Percentiles rank a stretch among this genome's conserved stretches.
phyloP scores from a whole-genome alignment of 2,888 invertebrate genomes.

The Clusia tigrina region DNA sequence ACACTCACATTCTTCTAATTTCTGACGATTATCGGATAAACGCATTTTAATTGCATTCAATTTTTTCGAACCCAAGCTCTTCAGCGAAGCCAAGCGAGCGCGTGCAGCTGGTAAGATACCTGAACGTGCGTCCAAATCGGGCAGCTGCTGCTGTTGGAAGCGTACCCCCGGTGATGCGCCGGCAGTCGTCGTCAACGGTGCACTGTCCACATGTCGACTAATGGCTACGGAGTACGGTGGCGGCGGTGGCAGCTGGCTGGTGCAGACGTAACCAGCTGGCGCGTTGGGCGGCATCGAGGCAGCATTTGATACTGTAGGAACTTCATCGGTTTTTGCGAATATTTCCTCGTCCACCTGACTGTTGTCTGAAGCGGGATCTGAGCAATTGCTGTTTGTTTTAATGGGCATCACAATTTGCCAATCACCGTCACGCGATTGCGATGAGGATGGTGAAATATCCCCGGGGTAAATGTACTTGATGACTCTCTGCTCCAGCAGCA shows the following conservation, averaged over 20 bases:
- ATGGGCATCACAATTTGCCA: constrained; percentile 64
- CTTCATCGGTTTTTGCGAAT: constrained; percentile 49
- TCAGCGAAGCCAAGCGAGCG: constrained; percentile 71
- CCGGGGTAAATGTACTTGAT: constrained; percentile 76
- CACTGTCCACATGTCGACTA: constrained; percentile 36
- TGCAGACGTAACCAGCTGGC: constrained; percentile 5
- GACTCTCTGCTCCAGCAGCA: constrained; percentile 80
- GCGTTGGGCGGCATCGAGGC: neutral
- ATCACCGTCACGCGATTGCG: constrained; percentile 49
- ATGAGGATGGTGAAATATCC: constrained; percentile 56
- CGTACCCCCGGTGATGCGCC: constrained; percentile 36
- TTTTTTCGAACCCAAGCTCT: constrained; percentile 75
- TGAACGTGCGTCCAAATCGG: constrained; percentile 42
- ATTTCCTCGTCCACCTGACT: constrained; percentile 59
- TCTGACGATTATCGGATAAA: constrained; percentile 65
- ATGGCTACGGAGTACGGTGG: constrained; percentile 50
- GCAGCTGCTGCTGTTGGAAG: constrained; percentile 48
- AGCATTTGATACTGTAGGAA: constrained; percentile 32
- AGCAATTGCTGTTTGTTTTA: constrained; percentile 55
- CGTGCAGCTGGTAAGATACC: constrained; percentile 63
- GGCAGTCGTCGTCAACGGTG: constrained; percentile 21
- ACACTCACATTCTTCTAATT: constrained; percentile 61
- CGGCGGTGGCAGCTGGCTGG: constrained; percentile 37
- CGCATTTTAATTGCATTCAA: constrained; percentile 72
- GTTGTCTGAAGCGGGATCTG: constrained; percentile 58